Percentiles rank a stretch among this genome's conserved stretches.
Evolutionary conservation across 2,797 vertebrate genomes (phyloP).

Genomic region (Spatula clypeata): DNA sequence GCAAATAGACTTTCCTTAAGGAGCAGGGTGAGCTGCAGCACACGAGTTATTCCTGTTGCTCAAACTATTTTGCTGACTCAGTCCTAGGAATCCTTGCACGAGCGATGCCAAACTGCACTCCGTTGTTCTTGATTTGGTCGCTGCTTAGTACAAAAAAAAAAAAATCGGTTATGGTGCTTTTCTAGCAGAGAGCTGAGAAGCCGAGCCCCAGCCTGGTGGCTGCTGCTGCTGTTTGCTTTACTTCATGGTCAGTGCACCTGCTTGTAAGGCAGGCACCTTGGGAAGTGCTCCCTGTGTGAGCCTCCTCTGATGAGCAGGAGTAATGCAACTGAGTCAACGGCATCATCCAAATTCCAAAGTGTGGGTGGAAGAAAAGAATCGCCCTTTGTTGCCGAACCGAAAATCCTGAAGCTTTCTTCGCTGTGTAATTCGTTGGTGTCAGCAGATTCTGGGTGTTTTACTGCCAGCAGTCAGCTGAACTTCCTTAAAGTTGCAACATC

Average conservation of each 20-base stretch:
- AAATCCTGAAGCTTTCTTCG: conserved; percentile 28
- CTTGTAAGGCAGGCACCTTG: background rate
- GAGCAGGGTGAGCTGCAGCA: background rate
- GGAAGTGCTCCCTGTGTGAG: background rate
- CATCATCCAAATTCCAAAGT: background rate
- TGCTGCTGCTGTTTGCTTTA: background rate
- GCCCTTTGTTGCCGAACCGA: conserved; percentile 34
- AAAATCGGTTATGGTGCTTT: background rate
- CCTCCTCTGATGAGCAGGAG: background rate
- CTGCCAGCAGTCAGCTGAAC: conserved; percentile 51
- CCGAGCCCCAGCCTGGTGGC: background rate
- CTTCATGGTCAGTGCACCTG: background rate
- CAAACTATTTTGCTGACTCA: conserved; percentile 25
- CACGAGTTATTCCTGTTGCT: background rate
- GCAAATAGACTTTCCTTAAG: background rate
- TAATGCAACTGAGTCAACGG: conserved; percentile 8
- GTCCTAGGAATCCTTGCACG: background rate
- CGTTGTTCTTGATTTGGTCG: background rate
- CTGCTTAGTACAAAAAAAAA: background rate
- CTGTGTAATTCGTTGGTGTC: background rate
- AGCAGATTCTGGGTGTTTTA: conserved; percentile 38
- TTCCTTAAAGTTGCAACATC: conserved; percentile 71
- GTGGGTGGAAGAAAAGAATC: conserved; percentile 58
- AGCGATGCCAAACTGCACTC: background rate
- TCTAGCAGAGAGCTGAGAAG: background rate